Conservation (phyloP, 2,113 vertebrate genomes). For the Hippoglossus stenolepis region DNA sequence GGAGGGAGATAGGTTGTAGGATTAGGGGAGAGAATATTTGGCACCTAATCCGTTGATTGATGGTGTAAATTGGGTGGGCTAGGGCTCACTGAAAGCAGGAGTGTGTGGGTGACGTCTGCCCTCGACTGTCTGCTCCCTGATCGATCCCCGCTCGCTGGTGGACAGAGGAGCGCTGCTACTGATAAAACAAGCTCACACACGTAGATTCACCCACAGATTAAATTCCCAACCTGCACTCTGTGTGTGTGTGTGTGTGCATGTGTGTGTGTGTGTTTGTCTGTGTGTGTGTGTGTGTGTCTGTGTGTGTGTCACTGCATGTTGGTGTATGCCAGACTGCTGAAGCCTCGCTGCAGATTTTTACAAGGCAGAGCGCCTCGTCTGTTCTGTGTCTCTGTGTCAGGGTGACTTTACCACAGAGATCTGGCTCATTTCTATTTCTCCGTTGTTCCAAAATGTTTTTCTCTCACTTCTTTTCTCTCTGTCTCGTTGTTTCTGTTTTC, state of each 20-base stretch:
- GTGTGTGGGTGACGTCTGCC: constrained; percentile 61
- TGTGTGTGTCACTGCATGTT: not conserved
- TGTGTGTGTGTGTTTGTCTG: not conserved
- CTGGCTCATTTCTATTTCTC: constrained; percentile 69
- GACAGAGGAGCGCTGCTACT: constrained; percentile 40
- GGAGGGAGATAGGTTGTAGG: constrained; percentile 48
- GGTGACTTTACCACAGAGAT: constrained; percentile 77
- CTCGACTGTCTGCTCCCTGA: constrained; percentile 61
- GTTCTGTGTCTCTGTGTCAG: constrained; percentile 79
- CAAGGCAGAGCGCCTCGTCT: constrained; percentile 67
- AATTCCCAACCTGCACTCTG: constrained; percentile 24
- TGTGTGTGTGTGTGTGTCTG: constrained; percentile 3
- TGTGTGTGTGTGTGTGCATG: not conserved
- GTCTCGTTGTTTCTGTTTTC: not conserved
- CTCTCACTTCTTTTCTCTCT: constrained; percentile 35
- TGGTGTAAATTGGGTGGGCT: constrained; percentile 74
- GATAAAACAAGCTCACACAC: constrained; percentile 55
- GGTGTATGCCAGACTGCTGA: constrained; percentile 46
- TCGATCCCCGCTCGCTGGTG: constrained; percentile 50
- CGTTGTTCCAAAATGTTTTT: constrained; percentile 37
- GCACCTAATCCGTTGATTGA: constrained; percentile 76
- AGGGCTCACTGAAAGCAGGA: constrained; percentile 59
- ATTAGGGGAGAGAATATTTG: constrained; percentile 67
- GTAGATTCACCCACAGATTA: constrained; percentile 42
- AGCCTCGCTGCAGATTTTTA: constrained; percentile 66